These are phyloP conservation scores for Aythya baeri DNA, from an alignment of 2,113 vertebrate species.

Conservation along the genomic window DNA sequence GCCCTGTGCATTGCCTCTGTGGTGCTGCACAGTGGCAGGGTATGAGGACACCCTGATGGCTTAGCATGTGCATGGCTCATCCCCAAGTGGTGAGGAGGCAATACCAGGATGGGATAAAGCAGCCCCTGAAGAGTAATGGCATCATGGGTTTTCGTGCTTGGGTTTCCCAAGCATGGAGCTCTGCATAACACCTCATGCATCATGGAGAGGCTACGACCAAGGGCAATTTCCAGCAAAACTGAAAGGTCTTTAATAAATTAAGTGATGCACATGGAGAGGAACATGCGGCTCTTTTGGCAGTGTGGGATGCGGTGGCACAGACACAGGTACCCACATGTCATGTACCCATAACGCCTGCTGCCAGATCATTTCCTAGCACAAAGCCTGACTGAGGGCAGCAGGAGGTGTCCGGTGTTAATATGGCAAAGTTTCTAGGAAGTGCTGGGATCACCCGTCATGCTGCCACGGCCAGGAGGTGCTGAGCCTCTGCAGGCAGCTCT, in stretches of 20 bases:
- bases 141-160: neutral
- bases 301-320: neutral
- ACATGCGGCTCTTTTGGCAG: neutral
- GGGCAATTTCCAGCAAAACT: neutral
- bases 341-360: neutral
- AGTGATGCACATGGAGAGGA: neutral
- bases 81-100: neutral
- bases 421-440: too few species aligned
- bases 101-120: neutral
- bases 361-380: too few species aligned
- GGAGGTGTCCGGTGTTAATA: too few species aligned
- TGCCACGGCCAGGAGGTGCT: accelerated
- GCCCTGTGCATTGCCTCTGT: neutral
- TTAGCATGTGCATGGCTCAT: neutral
- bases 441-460: too few species aligned
- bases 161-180: neutral
- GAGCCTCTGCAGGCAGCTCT: accelerated
- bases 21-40: neutral
- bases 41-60: neutral
- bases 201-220: accelerated
- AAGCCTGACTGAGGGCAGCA: too few species aligned
- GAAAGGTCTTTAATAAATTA: neutral
- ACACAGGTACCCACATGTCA: neutral
- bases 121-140: neutral
- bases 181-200: accelerated